phyloP scores from a whole-genome alignment of 2,888 invertebrate genomes.

The Lydus trimaculatus region DNA sequence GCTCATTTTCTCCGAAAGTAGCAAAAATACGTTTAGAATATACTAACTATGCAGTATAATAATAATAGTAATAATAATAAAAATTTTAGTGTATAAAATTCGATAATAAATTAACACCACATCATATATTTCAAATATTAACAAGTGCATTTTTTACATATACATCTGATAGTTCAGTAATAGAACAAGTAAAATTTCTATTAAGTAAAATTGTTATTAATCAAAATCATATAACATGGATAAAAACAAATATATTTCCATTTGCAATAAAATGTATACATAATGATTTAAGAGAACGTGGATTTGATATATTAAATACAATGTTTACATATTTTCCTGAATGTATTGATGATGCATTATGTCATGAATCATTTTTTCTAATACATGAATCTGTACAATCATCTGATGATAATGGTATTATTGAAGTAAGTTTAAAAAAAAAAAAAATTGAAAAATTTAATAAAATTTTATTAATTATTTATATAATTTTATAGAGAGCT shows the following conservation, averaged over 20 bases:
- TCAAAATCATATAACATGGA: conserved; percentile 29
- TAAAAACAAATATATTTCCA: conserved; percentile 17
- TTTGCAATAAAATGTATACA: conserved; percentile 35
- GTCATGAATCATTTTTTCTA: conserved; percentile 36
- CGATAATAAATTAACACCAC: neutral
- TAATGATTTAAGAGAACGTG: conserved; percentile 32
- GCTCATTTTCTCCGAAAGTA: too few relatives aligned
- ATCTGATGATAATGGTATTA: conserved; percentile 30
- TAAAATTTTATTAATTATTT: neutral
- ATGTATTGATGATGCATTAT: conserved; percentile 33
- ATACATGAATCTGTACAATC: conserved; percentile 25
- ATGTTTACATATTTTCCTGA: conserved; percentile 33
- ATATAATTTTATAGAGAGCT: conserved; percentile 28
- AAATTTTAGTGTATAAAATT: conserved; percentile 16
- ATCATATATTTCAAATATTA: conserved; percentile 15
- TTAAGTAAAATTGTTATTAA: conserved; percentile 34
- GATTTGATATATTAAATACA: conserved; percentile 40
- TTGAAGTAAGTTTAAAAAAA: conserved; percentile 28
- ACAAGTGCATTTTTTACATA: conserved; percentile 19
- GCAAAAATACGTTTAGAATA: neutral
- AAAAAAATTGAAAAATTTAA: neutral
- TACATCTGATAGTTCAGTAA: conserved; percentile 29
- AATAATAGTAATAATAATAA: conserved; percentile 9
- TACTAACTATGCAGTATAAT: neutral
- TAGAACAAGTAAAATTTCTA: conserved; percentile 39